phyloP scores from a whole-genome alignment of 2,888 invertebrate species.

The Drosophila subquinaria region DNA sequence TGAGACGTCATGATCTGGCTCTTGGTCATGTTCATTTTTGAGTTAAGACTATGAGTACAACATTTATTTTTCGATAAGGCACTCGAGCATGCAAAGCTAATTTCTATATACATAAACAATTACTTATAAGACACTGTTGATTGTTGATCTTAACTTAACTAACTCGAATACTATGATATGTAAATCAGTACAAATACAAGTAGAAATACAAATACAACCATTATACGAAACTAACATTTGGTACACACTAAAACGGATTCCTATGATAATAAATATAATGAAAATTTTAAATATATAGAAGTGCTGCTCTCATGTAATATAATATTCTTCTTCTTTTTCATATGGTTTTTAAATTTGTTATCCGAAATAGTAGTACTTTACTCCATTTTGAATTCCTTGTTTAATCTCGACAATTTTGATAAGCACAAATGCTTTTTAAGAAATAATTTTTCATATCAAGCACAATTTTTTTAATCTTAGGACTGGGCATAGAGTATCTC shows the following conservation, averaged over 20 bases:
- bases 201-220: slow-evolving; percentile 65
- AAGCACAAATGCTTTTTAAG: too few species aligned
- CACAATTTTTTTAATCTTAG: too few species aligned
- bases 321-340: background rate
- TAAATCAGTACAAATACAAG: slow-evolving; percentile 70
- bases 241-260: slow-evolving; percentile 11
- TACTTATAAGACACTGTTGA: slow-evolving; percentile 24
- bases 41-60: slow-evolving; percentile 52
- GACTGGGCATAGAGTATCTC: too few species aligned
- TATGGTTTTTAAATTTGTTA: too few species aligned
- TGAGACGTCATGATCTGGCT: slow-evolving; percentile 73
- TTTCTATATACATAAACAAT: slow-evolving; percentile 17
- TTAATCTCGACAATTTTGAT: slow-evolving; percentile 9
- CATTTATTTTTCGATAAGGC: slow-evolving; percentile 74
- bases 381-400: background rate
- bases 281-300: slow-evolving; percentile 19
- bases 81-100: slow-evolving; percentile 52
- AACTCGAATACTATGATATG: slow-evolving; percentile 66
- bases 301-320: background rate
- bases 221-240: slow-evolving; percentile 21
- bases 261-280: slow-evolving; percentile 1
- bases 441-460: too few species aligned
- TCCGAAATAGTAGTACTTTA: background rate
- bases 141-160: slow-evolving; percentile 23
- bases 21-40: slow-evolving; percentile 29